Base-by-base conservation (phyloP, 2,113 vertebrate species). In the Benitochromis conjunctus region DNA sequence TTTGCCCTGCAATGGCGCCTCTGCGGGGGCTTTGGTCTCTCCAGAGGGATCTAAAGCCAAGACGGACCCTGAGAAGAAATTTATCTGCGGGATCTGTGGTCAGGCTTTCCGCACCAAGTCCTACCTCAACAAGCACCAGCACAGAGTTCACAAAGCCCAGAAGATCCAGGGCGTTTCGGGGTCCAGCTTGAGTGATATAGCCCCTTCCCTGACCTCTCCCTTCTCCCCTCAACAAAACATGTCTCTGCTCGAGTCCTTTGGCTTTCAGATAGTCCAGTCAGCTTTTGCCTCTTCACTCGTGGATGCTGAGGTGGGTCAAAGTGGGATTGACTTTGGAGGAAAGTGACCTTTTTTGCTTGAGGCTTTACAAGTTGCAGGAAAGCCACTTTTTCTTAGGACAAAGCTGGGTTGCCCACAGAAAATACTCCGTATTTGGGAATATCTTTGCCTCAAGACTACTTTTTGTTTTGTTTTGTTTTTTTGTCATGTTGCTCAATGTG, bases 161-260 rank as follows among this genome's bases (percentile, higher is more conserved):
- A 97, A 97, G 83, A 94, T 96, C 88, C 90, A 92, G 57, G 84
- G 56, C 5, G 83, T 69, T n/a, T 92, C 93, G 2, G 93, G 69
- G 36, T 89, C 95, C 3, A 92, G 97, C 0, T 62, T 98, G 64
- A 97, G 96, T 78, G 98, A 99, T 92, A 96, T 98, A 48, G 94
- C 97, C 87, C 97, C 98, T 51, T 92, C 97, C 83, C 94, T 98
- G 1, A 95, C 97, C 77, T 99, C 98, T 18, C 98, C 98, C 48
- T 99, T 99, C 92, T 99, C 99, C 80, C 97, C 98, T 57, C 98
- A 99, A 95, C 98, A 99, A 96, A 99, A 98, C 97, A 99, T 99
- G 99, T 99, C 99, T 84, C 97, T 99, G 64, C 97, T 99, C 3
- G 99, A 99, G 96, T 99, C 99, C 0, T 99, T 99, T 66, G 99